Base-by-base conservation (phyloP, 2,888 invertebrate genomes). In the Drosophila fulvimacula region DNA sequence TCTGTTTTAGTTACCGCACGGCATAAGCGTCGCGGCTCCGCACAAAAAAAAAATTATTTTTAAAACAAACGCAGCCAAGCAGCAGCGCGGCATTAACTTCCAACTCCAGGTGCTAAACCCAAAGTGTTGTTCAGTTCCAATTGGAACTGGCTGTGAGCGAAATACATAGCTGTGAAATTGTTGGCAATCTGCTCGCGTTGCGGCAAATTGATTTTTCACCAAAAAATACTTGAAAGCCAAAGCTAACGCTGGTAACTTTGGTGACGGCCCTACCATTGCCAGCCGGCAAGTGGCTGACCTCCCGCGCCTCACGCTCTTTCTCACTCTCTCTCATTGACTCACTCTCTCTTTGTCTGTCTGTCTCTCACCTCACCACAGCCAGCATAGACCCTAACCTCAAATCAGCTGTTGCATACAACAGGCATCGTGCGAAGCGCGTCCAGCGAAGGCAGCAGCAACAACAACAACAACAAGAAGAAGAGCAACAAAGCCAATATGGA, bases 401-500 rank as follows among this genome's bases (percentile, higher is more conserved):
- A 69, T 69, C 87, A 86, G 84, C 88, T 83, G 82, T 88, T 88
- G 82, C 82, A 71, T 60, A 69, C 69, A 76, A 62, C 38, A 58
- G 44, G 39, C 55, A 81, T 59, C 71, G 79, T 69, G 76, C 55
- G 48, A 46, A 63, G 27, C 42, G 42, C 69, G 68, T 34, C 24
- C n/a, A 59, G 49, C 46, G 46, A 39, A 49, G 58, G 32, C 34
- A 72, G 19, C 21, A 49, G 53, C 10, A 60, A 48, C 24, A 65
- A 51, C 48, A 49, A 34, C 27, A 69, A 21, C 17, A 44, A 56
- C 13, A 56, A 34, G 13, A 57, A 55, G 41, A 48, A 46, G 9
- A 15, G 7, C 19, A 11, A 17, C 27, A 68, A 73, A 32, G n/a
- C n/a, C n/a, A n/a, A n/a, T n/a, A 91, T 91, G 91, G 94, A 95